Evolutionary conservation across 2,888 invertebrate species (phyloP).

Genomic region (Meandrusa payeni): DNA sequence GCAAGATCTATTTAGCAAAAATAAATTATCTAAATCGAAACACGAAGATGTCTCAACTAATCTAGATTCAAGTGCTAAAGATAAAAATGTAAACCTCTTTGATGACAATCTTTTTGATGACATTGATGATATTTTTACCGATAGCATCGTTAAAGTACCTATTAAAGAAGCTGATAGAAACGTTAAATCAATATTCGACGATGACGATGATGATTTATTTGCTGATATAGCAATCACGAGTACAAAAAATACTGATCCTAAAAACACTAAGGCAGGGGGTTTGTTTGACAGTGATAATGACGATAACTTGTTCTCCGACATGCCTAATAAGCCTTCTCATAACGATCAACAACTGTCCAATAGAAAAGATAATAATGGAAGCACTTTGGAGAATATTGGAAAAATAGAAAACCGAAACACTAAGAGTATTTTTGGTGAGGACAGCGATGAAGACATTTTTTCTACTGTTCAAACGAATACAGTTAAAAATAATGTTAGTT

Average conservation of each 20-base stretch:
- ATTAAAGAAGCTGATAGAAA: conserved; percentile 35
- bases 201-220: conserved; percentile 61
- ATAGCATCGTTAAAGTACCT: conserved; percentile 43
- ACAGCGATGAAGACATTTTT: conserved; percentile 51
- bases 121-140: conserved; percentile 66
- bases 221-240: conserved; percentile 44
- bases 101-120: conserved; percentile 70
- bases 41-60: conserved; percentile 27
- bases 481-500: conserved; percentile 8
- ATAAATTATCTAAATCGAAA: conserved; percentile 27
- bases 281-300: conserved; percentile 48
- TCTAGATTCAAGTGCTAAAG: conserved; percentile 10
- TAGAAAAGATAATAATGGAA: conserved; percentile 11
- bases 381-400: not conserved
- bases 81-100: conserved; percentile 55
- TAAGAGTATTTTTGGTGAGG: conserved; percentile 39
- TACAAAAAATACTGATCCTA: conserved; percentile 23
- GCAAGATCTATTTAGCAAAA: conserved; percentile 25
- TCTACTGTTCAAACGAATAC: conserved; percentile 28
- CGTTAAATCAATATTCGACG: conserved; percentile 56
- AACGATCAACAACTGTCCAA: not conserved
- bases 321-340: conserved; percentile 5
- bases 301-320: conserved; percentile 32
- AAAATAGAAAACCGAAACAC: conserved; percentile 8
- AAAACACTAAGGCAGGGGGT: conserved; percentile 31